Conservation (phyloP, 2,113 vertebrate genomes). For the Notarius quadriscutis region DNA sequence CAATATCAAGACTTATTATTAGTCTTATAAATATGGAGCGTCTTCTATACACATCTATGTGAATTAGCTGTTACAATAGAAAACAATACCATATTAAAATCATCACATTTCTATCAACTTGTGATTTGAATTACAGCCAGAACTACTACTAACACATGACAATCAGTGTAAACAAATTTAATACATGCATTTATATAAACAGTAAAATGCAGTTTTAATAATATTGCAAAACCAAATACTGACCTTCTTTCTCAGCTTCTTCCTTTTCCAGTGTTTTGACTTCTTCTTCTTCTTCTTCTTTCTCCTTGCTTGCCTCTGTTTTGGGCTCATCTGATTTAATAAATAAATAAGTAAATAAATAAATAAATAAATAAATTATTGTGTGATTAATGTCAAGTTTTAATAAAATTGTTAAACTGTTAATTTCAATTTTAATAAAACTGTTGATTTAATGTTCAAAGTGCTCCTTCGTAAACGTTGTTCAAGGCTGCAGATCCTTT, state of each 20-base stretch:
- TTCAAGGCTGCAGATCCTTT: slow-evolving; percentile 28
- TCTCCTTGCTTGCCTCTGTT: not conserved
- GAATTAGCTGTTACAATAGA: not conserved
- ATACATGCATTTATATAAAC: not conserved
- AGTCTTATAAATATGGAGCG: not conserved
- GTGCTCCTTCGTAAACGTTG: not conserved
- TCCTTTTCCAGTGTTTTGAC: slow-evolving; percentile 2
- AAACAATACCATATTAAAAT: not conserved
- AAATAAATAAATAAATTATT: slow-evolving; percentile 3
- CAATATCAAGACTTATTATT: no score
- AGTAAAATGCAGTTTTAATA: not conserved
- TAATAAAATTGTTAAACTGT: not conserved
- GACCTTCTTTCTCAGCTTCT: slow-evolving; percentile 43
- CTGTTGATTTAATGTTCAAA: slow-evolving; percentile 18
- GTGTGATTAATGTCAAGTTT: slow-evolving; percentile 2
- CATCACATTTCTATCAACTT: not conserved
- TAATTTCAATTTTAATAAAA: no score
- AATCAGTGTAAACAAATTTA: not conserved
- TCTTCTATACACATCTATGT: not conserved
- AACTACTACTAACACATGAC: not conserved
- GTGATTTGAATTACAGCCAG: not conserved
- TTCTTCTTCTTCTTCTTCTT: slow-evolving; percentile 17
- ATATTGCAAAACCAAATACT: not conserved
- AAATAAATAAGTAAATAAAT: no score
- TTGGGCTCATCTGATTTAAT: not conserved